Conservation (phyloP, 2,888 invertebrate species). For the Cryptocephalus primarius region DNA sequence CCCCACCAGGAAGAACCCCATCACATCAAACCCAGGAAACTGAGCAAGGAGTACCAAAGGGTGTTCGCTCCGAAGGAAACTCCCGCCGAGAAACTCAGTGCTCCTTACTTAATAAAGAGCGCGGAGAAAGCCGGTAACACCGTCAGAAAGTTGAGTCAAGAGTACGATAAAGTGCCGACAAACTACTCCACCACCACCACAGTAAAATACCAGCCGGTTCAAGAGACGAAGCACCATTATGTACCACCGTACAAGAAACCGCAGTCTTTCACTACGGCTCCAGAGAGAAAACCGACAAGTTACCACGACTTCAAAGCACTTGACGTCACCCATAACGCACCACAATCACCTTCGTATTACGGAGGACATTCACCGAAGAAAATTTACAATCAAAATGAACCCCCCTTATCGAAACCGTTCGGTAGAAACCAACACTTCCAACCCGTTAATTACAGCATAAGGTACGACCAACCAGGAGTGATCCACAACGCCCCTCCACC, state of each 20-base stretch:
- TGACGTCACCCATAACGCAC: neutral
- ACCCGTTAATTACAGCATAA: constrained; percentile 9
- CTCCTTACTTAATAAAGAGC: constrained; percentile 26
- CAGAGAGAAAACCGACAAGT: no score
- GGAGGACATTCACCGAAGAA: neutral
- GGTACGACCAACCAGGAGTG: constrained; percentile 9
- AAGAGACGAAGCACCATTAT: neutral
- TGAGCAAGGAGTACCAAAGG: constrained; percentile 25
- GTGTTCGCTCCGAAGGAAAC: constrained; percentile 17
- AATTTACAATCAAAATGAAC: neutral
- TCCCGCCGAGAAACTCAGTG: constrained; percentile 20
- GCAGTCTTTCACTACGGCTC: neutral
- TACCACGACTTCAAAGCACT: no score
- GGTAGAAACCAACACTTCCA: neutral
- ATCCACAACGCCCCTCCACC: neutral
- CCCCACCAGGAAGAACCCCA: constrained; percentile 15
- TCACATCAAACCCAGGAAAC: constrained; percentile 21
- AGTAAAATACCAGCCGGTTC: constrained; percentile 12
- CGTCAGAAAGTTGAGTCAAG: constrained; percentile 33
- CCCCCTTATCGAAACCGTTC: no score
- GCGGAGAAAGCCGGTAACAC: constrained; percentile 20
- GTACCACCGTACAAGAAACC: constrained; percentile 1
- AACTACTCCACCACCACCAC: constrained; percentile 15
- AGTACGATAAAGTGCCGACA: constrained; percentile 23
- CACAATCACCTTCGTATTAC: constrained; percentile 1